Evolutionary conservation across 2,888 invertebrate species (phyloP).

Genomic region (Diloba caeruleocephala): DNA sequence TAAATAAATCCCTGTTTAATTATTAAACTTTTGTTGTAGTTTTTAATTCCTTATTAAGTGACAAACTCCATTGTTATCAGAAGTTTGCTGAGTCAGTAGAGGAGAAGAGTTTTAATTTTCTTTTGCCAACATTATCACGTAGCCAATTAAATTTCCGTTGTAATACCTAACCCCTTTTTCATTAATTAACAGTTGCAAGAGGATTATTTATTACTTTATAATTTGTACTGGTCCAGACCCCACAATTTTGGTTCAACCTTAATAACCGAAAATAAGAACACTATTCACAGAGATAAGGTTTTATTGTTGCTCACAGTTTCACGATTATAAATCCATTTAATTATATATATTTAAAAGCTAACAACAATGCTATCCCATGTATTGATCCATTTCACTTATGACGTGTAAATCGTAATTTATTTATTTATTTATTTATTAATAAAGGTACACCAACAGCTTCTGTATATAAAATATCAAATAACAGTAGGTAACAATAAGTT

Average conservation of each 20-base stretch:
- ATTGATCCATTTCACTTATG: constrained; percentile 36
- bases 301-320: constrained; percentile 24
- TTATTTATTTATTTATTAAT: no score
- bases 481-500: no score
- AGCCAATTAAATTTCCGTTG: constrained; percentile 76
- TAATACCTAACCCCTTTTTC: constrained; percentile 60
- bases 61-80: constrained; percentile 43
- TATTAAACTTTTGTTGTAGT: constrained; percentile 26
- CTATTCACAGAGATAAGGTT: not conserved
- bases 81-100: constrained; percentile 53
- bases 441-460: no score
- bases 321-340: not conserved
- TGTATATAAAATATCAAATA: no score
- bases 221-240: constrained; percentile 42
- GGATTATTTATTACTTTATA: constrained; percentile 66
- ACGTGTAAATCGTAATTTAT: constrained; percentile 22
- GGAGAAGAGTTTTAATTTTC: constrained; percentile 67
- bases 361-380: constrained; percentile 1
- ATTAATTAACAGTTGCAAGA: constrained; percentile 67
- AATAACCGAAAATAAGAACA: constrained; percentile 17
- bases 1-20: constrained; percentile 9
- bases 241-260: constrained; percentile 14
- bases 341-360: constrained; percentile 6
- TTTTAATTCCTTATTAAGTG: constrained; percentile 32
- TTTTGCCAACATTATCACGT: constrained; percentile 72